Conservation (phyloP, 2,113 vertebrate genomes). For the Salvator merianae region DNA sequence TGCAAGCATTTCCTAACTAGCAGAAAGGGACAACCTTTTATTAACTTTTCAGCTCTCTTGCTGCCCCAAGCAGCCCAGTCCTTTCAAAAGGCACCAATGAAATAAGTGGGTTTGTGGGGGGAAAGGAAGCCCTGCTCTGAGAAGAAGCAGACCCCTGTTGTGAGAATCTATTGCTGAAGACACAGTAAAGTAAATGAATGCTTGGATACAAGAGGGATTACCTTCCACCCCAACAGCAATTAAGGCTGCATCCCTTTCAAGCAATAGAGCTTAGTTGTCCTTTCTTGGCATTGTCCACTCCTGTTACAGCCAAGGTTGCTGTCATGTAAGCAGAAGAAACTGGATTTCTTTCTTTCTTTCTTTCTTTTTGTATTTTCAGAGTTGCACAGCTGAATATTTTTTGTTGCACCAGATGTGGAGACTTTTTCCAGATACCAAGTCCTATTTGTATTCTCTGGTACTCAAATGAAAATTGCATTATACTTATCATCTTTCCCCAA, state of each 20-base stretch:
- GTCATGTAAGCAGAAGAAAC: not conserved
- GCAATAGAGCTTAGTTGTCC: not conserved
- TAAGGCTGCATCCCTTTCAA: not conserved
- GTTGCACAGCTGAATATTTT: not conserved
- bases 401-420: not conserved
- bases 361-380: constrained; percentile 15
- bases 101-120: not conserved
- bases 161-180: not conserved
- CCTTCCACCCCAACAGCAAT: constrained; percentile 23
- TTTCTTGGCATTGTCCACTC: constrained; percentile 6
- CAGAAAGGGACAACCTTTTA: not conserved
- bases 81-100: not conserved
- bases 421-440: constrained; percentile 7
- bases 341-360: constrained; percentile 1
- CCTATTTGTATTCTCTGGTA: constrained; percentile 66
- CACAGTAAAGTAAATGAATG: not conserved
- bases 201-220: not conserved
- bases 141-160: not conserved
- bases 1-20: not conserved
- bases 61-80: not conserved
- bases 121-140: not conserved
- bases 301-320: not conserved
- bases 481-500: constrained; percentile 82
- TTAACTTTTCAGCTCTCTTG: too few relatives aligned
- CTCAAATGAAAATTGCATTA: constrained; percentile 82